Evolutionary conservation across 1,140 invertebrate species (phyloP).

Genomic region (Phocides pigmalion): DNA sequence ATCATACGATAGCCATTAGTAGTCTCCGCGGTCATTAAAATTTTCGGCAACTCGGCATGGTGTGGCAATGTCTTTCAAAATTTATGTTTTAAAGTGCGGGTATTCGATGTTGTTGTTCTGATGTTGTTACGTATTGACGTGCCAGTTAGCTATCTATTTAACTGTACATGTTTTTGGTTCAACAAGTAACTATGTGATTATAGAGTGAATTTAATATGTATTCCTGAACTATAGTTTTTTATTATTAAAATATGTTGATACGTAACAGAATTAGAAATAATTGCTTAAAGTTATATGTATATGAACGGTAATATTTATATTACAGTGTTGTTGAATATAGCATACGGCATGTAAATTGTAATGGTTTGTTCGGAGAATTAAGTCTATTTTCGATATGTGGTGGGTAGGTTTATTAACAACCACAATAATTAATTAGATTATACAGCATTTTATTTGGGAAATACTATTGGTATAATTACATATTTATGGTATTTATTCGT

Average conservation of each 20-base stretch:
- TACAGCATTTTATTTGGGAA: not conserved
- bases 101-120: slow-evolving; percentile 28
- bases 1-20: slow-evolving; percentile 40
- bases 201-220: too few relatives aligned
- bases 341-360: slow-evolving; percentile 9
- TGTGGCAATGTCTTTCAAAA: slow-evolving; percentile 42
- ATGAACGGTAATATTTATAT: slow-evolving; percentile 9
- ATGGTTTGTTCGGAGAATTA: not conserved
- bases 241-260: slow-evolving; percentile 19
- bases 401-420: not conserved
- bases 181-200: too few relatives aligned
- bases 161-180: too few relatives aligned
- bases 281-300: not conserved
- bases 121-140: slow-evolving; percentile 20
- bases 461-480: not conserved
- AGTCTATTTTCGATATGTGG: not conserved
- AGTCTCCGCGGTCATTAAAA: slow-evolving; percentile 36
- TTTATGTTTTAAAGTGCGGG: slow-evolving; percentile 37
- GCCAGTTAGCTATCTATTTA: too few relatives aligned
- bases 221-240: too few relatives aligned
- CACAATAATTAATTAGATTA: not conserved
- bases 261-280: slow-evolving; percentile 23
- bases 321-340: slow-evolving; percentile 4
- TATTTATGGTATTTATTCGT: too few relatives aligned
- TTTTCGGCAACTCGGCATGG: slow-evolving; percentile 46